phyloP scores from a whole-genome alignment of 92 coral and sea anemone species.

The Montipora capitata region DNA sequence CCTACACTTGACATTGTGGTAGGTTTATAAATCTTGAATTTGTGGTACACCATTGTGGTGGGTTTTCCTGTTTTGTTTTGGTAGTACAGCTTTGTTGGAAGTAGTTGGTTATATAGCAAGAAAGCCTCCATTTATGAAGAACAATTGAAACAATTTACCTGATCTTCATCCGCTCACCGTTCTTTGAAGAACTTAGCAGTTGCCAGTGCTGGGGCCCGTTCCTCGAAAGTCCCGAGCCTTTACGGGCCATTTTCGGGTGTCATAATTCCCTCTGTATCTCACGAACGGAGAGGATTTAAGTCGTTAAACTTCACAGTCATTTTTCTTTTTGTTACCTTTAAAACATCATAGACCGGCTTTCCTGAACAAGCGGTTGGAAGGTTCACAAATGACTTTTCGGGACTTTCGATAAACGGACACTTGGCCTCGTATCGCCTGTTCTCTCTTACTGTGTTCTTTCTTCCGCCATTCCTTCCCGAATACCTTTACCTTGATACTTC shows the following conservation, averaged over 20 bases:
- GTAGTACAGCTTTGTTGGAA: conserved; percentile 15
- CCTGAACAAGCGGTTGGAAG: too few species aligned
- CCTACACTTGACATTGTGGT: conserved; percentile 27
- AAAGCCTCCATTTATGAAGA: neutral
- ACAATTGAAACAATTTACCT: neutral
- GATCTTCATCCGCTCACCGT: neutral
- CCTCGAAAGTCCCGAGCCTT: too few species aligned
- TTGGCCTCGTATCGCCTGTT: neutral
- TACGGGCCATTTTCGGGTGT: too few species aligned
- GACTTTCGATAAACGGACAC: too few species aligned
- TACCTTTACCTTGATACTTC: neutral
- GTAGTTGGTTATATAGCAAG: conserved; percentile 26
- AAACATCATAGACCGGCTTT: too few species aligned
- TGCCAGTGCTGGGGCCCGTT: neutral
- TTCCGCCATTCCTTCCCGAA: neutral
- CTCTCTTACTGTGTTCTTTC: neutral
- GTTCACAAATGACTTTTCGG: too few species aligned
- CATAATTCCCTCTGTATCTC: too few species aligned
- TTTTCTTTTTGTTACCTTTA: too few species aligned
- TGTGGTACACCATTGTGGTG: neutral
- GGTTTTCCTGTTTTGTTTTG: neutral
- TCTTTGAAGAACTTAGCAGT: neutral
- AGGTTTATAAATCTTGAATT: too few species aligned
- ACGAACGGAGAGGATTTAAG: too few species aligned
- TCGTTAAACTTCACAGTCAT: too few species aligned